Evolutionary conservation across 1,140 invertebrate species (phyloP).

Genomic region (Zophobas morio): DNA sequence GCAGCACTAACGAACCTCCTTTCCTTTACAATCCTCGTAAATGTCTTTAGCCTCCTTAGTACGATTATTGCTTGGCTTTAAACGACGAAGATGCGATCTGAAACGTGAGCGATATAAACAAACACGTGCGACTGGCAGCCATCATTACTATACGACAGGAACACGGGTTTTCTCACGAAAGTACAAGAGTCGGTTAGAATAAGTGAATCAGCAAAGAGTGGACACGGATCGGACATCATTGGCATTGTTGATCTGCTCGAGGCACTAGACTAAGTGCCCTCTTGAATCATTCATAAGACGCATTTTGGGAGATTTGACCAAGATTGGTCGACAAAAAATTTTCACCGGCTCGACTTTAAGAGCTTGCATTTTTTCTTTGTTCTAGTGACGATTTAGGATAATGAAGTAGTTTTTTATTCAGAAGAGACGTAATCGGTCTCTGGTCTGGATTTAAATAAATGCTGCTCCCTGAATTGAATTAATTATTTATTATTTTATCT

Average conservation of each 20-base stretch:
- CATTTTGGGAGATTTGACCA: constrained; percentile 11
- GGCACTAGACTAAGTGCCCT: constrained; percentile 19
- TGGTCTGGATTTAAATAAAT: not conserved
- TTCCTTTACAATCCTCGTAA: too few species aligned
- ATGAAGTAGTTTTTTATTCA: not conserved
- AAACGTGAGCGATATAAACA: constrained; percentile 51
- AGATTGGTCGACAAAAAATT: not conserved
- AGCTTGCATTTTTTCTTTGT: not conserved
- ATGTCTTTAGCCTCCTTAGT: not conserved
- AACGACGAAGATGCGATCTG: constrained; percentile 6
- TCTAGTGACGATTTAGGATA: not conserved
- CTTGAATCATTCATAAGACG: constrained; percentile 45
- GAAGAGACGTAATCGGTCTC: not conserved
- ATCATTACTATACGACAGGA: constrained; percentile 59
- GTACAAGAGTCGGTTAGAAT: constrained; percentile 51
- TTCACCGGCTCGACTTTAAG: not conserved
- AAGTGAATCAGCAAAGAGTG: constrained; percentile 52
- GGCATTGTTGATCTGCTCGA: constrained; percentile 27
- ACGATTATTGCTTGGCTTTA: not conserved
- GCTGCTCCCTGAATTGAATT: constrained; percentile 8
- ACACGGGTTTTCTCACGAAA: constrained; percentile 60
- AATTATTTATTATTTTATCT: constrained; percentile 12
- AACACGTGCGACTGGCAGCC: constrained; percentile 54
- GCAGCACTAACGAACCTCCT: too few species aligned
- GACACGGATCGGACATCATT: constrained; percentile 31